Evolutionary conservation across 2,113 vertebrate species (phyloP).

Genomic region (Lophius piscatorius): DNA sequence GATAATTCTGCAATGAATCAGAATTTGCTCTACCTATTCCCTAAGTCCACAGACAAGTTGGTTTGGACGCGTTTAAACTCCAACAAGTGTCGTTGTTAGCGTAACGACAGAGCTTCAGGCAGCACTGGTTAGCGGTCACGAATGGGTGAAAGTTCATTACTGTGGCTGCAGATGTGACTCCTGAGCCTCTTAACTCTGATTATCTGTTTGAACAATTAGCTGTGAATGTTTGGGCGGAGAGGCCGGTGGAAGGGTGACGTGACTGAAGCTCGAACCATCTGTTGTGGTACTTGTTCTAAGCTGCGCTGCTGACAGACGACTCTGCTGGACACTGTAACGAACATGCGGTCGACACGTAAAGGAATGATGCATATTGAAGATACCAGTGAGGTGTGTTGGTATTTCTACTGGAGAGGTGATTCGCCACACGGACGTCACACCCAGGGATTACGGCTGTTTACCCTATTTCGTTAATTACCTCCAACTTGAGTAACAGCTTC

Average conservation of each 20-base stretch:
- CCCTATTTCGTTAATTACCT: conserved; percentile 14
- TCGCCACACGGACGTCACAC: conserved; percentile 1
- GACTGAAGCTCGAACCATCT: conserved; percentile 84
- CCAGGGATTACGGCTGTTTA: conserved; percentile 25
- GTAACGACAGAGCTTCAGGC: conserved; percentile 42
- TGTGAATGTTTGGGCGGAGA: conserved; percentile 79
- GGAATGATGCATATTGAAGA: not conserved
- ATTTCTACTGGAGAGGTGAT: conserved; percentile 12
- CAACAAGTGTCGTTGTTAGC: conserved; percentile 8
- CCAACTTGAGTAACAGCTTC: conserved; percentile 4
- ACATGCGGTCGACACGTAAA: no score
- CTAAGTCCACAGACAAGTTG: conserved; percentile 46
- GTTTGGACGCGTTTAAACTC: conserved; percentile 56
- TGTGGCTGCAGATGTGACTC: conserved; percentile 33
- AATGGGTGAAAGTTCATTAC: conserved; percentile 51
- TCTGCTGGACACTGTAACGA: no score
- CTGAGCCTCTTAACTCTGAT: conserved; percentile 87
- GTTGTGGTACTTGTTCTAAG: conserved; percentile 83
- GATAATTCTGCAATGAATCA: conserved; percentile 66
- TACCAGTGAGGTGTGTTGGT: no score
- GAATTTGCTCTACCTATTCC: conserved; percentile 59
- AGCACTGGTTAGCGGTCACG: conserved; percentile 47
- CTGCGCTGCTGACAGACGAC: conserved; percentile 68
- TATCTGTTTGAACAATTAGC: conserved; percentile 86
- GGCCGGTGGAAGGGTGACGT: conserved; percentile 75